phyloP scores from a whole-genome alignment of 2,888 invertebrate species.

The Chymomyza fuscimana region DNA sequence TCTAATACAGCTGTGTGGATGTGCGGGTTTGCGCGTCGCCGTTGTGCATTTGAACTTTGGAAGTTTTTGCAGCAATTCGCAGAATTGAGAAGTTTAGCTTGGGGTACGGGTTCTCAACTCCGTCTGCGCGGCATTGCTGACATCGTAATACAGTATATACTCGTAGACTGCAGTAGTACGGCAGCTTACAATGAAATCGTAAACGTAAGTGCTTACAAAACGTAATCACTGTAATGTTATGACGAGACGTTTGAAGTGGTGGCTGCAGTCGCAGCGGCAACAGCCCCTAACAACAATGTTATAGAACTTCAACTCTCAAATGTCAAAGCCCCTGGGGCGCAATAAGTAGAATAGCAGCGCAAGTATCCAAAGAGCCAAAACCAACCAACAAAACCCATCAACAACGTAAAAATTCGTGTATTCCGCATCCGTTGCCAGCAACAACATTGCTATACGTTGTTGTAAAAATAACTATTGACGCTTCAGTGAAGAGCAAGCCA shows the following conservation, averaged over 20 bases:
- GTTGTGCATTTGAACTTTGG: slow-evolving; percentile 55
- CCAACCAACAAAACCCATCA: background rate
- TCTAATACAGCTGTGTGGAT: slow-evolving; percentile 10
- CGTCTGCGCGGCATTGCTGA: slow-evolving; percentile 11
- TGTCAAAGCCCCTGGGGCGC: slow-evolving; percentile 51
- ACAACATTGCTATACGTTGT: slow-evolving; percentile 38
- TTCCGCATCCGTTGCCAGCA: slow-evolving; percentile 57
- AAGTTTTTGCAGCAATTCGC: slow-evolving; percentile 61
- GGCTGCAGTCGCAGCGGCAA: slow-evolving; percentile 34
- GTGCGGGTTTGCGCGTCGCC: slow-evolving; percentile 20
- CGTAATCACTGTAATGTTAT: slow-evolving; percentile 72
- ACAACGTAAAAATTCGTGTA: slow-evolving; percentile 63
- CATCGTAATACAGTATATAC: slow-evolving; percentile 21
- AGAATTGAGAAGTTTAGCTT: slow-evolving; percentile 57
- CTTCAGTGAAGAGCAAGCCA: slow-evolving; percentile 55
- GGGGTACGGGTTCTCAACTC: slow-evolving; percentile 27
- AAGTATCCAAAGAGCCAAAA: background rate
- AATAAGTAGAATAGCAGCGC: slow-evolving; percentile 30
- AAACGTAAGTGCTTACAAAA: slow-evolving; percentile 65
- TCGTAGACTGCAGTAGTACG: slow-evolving; percentile 6
- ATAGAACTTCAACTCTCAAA: slow-evolving; percentile 44
- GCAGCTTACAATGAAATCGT: slow-evolving; percentile 62
- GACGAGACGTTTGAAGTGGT: slow-evolving; percentile 37
- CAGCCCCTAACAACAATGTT: slow-evolving; percentile 8
- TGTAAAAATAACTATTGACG: slow-evolving; percentile 68